These are phyloP conservation scores for Tokudaia tokunoshimensis DNA, from an alignment of 2,797 vertebrate species.

Conservation along the genomic window DNA sequence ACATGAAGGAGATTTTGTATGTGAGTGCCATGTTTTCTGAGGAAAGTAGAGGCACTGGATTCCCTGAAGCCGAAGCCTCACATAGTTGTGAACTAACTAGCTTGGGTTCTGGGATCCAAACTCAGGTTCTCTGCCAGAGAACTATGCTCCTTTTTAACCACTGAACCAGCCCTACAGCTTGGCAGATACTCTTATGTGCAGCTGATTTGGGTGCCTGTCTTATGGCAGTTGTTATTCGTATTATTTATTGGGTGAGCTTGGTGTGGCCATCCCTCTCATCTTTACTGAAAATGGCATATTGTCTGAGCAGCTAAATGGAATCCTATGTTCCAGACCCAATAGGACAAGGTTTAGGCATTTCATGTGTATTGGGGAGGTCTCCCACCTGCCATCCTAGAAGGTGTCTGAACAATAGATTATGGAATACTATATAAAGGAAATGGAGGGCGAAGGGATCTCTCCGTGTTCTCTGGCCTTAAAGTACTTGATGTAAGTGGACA, in stretches of 20 bases:
- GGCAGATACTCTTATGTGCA: neutral
- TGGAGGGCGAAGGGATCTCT: neutral
- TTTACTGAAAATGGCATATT: neutral
- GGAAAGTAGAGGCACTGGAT: too few species aligned
- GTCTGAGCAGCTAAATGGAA: neutral
- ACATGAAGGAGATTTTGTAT: neutral
- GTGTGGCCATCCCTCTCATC: accelerated
- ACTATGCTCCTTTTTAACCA: too few species aligned
- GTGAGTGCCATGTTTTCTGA: neutral
- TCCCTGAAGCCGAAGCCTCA: neutral
- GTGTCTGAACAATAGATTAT: neutral
- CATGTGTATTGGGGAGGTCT: accelerated
- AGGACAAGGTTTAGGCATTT: neutral
- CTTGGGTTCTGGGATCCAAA: neutral
- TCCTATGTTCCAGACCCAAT: accelerated
- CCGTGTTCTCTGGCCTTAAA: neutral
- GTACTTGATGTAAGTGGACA: neutral
- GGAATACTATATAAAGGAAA: neutral
- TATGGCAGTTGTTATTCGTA: neutral
- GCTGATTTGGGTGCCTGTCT: neutral
- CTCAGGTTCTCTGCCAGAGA: neutral
- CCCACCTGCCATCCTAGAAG: accelerated
- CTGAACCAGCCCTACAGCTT: neutral
- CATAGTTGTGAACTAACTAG: neutral
- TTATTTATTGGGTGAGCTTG: neutral